Evolutionary conservation across 1,140 invertebrate genomes (phyloP).

Genomic region (Diorhabda carinulata): DNA sequence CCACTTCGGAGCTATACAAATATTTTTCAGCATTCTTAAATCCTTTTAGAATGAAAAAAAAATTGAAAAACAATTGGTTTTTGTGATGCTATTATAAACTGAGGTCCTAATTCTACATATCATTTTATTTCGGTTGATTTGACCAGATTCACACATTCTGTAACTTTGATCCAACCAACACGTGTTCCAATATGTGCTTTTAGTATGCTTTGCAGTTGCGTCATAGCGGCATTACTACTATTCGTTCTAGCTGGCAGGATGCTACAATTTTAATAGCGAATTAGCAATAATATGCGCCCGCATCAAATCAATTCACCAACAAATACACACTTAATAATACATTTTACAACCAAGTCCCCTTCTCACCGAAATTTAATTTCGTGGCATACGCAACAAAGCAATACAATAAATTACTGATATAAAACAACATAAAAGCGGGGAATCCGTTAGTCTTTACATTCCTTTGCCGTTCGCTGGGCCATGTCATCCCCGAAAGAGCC

Average conservation of each 20-base stretch:
- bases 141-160: conserved; percentile 27
- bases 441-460: conserved; percentile 44
- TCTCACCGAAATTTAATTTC: conserved; percentile 37
- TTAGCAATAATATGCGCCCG: conserved; percentile 30
- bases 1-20: no score
- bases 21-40: no score
- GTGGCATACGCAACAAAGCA: conserved; percentile 43
- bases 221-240: background rate
- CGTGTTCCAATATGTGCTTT: conserved; percentile 32
- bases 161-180: conserved; percentile 37
- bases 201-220: conserved; percentile 37
- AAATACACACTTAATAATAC: conserved; percentile 35
- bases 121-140: conserved; percentile 10
- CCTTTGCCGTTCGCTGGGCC: conserved; percentile 29
- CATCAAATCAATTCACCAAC: conserved; percentile 37
- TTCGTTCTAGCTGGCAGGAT: background rate
- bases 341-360: conserved; percentile 27
- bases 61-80: no score
- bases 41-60: no score
- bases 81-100: no score
- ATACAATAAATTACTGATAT: conserved; percentile 47
- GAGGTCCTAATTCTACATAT: conserved; percentile 8
- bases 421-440: conserved; percentile 45
- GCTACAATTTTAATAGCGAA: conserved; percentile 35
- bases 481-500: conserved; percentile 25